Evolutionary conservation across 2,797 vertebrate genomes (phyloP), one percentile per base, ranked within the genome.

Genomic region (Liasis olivaceus): DNA sequence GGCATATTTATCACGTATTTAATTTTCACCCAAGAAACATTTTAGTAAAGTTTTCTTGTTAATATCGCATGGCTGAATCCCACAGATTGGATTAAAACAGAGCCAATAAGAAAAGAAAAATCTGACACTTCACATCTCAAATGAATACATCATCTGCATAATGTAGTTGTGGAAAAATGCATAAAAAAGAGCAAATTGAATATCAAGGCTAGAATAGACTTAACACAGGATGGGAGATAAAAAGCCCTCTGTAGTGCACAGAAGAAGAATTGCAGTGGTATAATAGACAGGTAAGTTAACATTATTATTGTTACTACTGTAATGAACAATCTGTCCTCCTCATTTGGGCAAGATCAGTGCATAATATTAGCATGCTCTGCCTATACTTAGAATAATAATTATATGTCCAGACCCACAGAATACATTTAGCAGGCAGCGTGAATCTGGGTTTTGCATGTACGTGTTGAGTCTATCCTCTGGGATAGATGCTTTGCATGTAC

Each of bases 121-220:
- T 47, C 93, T 95, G 93, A 95, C 91, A 88, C 86, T 92, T 77
- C 94, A 95, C 93, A 95, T 96, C 89, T 93, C 96, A 88, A 97
- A 96, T 89, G 90, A 96, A 94, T 94, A 93, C 94, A 96, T 97
- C 94, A 93, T 95, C 94, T 96, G 94, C 84, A 86, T 93, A 94
- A 95, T 90, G 92, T 96, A 96, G 96, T 95, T 96, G 96, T 95
- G 94, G 95, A 94, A 94, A 96, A 94, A 93, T 94, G 60, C 92
- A 95, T 96, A 2, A 0, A 97, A 97, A 93, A 96, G 97, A 95
- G 95, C 95, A 97, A 96, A 96, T 97, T 96, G 94, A 95, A 97
- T 96, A 96, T 92, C 90, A 91, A 92, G 95, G 96, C 94, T 93
- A 94, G 94, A 96, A 96, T 95, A 96, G 94, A 96, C 93, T 97